These are phyloP conservation scores for Drosophila pruinosa DNA, from an alignment of 1,140 invertebrate genomes.

Conservation along the genomic window DNA sequence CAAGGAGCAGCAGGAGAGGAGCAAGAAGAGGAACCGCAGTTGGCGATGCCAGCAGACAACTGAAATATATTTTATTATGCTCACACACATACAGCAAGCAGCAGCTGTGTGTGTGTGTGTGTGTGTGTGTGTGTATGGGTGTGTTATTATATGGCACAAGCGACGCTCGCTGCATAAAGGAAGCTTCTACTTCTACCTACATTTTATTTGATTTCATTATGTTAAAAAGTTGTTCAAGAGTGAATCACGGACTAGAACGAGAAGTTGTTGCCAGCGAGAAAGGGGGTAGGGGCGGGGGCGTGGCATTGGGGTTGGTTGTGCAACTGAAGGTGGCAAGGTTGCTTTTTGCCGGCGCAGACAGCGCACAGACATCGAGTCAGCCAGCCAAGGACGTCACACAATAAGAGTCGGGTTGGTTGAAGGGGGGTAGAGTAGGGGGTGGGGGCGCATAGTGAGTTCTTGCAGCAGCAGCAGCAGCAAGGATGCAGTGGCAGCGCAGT, in stretches of 20 bases:
- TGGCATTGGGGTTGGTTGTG: not conserved
- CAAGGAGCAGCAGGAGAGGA: conserved; percentile 8
- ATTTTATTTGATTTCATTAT: conserved; percentile 81
- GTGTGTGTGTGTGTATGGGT: conserved; percentile 20
- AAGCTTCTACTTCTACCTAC: conserved; percentile 74
- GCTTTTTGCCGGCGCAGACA: conserved; percentile 52
- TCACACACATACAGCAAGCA: conserved; percentile 21
- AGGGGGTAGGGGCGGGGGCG: not conserved
- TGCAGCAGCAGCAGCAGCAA: conserved; percentile 18
- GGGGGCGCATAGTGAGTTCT: not conserved
- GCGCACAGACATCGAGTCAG: conserved; percentile 52
- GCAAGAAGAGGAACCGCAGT: conserved; percentile 52
- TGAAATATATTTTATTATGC: conserved; percentile 67
- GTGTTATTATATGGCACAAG: conserved; percentile 47
- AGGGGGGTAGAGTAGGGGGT: not conserved
- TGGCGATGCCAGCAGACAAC: conserved; percentile 43
- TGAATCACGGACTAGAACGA: conserved; percentile 60
- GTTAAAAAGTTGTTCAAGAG: conserved; percentile 79
- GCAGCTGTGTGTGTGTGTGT: conserved; percentile 1
- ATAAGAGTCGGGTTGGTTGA: not conserved
- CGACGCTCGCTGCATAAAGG: conserved; percentile 52
- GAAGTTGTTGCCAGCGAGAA: conserved; percentile 22
- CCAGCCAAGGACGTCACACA: conserved; percentile 33
- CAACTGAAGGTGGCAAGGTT: conserved; percentile 22
- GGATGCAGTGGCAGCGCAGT: conserved; percentile 66